phyloP scores from a whole-genome alignment of 2,797 vertebrate genomes.

The Molossus molossus region DNA sequence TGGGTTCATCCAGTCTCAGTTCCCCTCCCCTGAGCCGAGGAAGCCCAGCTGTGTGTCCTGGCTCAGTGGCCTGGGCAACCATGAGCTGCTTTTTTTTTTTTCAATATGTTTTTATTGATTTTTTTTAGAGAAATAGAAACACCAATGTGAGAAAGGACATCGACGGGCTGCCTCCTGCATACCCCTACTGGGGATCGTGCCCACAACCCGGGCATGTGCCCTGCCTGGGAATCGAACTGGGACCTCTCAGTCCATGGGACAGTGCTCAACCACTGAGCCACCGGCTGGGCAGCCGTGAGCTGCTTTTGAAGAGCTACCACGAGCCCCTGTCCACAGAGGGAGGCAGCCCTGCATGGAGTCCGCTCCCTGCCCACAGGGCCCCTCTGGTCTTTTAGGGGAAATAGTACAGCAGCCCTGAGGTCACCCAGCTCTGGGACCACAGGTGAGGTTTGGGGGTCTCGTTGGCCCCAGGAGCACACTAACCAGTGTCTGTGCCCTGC shows the following conservation, averaged over 20 bases:
- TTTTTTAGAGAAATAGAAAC: too few species aligned
- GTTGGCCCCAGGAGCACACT: slow-evolving; percentile 1
- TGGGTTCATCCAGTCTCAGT: background rate
- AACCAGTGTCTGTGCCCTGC: slow-evolving; percentile 9
- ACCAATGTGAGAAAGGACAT: too few species aligned
- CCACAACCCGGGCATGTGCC: too few species aligned
- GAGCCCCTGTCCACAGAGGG: background rate
- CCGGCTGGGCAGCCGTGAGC: background rate
- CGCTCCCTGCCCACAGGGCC: background rate
- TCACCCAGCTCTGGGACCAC: background rate
- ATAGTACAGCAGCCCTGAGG: background rate
- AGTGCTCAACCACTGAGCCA: too few species aligned
- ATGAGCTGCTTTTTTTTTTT: background rate
- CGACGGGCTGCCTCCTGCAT: too few species aligned
- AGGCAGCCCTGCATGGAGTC: background rate
- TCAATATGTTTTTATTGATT: too few species aligned
- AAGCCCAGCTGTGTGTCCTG: background rate
- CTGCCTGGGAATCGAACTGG: too few species aligned
- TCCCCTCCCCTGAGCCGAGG: background rate
- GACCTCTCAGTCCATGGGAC: too few species aligned
- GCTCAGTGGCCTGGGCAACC: background rate
- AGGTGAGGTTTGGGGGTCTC: background rate
- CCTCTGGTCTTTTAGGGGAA: background rate
- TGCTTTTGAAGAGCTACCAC: background rate
- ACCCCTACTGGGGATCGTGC: too few species aligned